These are phyloP conservation scores for Pemphredon lugubris DNA, from an alignment of 2,888 invertebrate genomes.

Conservation along the genomic window DNA sequence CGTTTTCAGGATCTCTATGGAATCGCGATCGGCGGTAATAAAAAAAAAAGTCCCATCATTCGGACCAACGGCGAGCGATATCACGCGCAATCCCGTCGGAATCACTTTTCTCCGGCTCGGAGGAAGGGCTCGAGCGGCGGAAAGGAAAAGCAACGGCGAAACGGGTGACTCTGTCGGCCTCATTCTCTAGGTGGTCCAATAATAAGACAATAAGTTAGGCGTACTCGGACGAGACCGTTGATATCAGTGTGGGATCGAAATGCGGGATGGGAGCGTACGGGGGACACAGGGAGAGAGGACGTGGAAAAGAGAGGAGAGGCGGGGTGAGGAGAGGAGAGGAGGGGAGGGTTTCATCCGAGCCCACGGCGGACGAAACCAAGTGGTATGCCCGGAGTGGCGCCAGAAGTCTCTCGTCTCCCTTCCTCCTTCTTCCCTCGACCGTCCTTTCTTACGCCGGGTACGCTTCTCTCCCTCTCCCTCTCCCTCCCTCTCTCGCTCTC, in stretches of 20 bases:
- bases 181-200: conserved; percentile 78
- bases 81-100: no score
- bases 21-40: no score
- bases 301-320: conserved; percentile 22
- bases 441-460: conserved; percentile 36
- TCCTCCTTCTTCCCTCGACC: conserved; percentile 46
- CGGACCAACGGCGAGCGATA: background rate
- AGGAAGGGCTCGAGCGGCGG: conserved; percentile 1
- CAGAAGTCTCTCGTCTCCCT: conserved; percentile 63
- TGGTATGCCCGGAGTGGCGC: conserved; percentile 70
- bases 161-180: conserved; percentile 7
- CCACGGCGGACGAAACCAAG: conserved; percentile 60
- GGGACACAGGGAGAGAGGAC: conserved; percentile 8
- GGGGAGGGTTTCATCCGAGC: conserved; percentile 40
- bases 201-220: conserved; percentile 73
- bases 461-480: conserved; percentile 4
- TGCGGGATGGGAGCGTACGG: conserved; percentile 30
- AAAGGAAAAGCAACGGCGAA: conserved; percentile 38
- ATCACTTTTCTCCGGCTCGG: no score
- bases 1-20: no score
- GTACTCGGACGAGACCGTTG: conserved; percentile 57
- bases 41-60: no score
- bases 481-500: conserved; percentile 26
- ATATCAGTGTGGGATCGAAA: conserved; percentile 65
- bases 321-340: conserved; percentile 28